Percentiles rank a stretch among this genome's conserved stretches.
Conservation (phyloP, 2,113 vertebrate genomes). For the Rhea pennata region DNA sequence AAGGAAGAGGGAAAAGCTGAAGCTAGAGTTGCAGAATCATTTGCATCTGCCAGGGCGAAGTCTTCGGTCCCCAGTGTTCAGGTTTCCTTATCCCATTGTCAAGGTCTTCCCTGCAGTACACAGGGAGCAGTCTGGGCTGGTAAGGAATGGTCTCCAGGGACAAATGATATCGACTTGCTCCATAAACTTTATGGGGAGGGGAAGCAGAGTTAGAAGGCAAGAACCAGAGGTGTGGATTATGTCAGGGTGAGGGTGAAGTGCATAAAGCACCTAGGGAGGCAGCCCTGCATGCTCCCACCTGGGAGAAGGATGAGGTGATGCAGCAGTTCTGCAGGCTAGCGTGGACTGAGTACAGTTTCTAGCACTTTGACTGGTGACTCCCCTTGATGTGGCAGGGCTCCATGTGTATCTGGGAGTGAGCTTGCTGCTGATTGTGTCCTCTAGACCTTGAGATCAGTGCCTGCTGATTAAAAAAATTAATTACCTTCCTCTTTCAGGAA, state of each 20-base stretch:
- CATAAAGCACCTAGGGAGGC: neutral
- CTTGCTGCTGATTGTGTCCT: neutral
- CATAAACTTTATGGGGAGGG: too few species aligned
- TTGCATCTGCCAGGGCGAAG: neutral
- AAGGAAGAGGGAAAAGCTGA: neutral
- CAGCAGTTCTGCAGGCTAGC: neutral
- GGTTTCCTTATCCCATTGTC: neutral
- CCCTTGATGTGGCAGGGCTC: fast-evolving
- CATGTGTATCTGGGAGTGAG: neutral
- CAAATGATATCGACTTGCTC: too few species aligned
- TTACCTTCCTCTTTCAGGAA: slow-evolving; percentile 12
- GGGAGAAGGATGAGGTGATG: neutral
- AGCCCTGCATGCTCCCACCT: neutral
- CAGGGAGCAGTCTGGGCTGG: neutral
- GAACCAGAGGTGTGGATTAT: neutral
- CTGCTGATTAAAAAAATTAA: slow-evolving; percentile 42
- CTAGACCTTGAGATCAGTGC: neutral
- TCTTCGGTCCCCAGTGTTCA: neutral
- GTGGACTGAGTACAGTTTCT: neutral
- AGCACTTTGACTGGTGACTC: neutral
- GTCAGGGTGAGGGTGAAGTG: neutral
- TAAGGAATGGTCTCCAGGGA: neutral
- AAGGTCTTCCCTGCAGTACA: neutral
- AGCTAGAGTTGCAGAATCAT: neutral
- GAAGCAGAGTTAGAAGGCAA: neutral